Conservation (phyloP, 2,113 vertebrate species). For the Caracal caracal region DNA sequence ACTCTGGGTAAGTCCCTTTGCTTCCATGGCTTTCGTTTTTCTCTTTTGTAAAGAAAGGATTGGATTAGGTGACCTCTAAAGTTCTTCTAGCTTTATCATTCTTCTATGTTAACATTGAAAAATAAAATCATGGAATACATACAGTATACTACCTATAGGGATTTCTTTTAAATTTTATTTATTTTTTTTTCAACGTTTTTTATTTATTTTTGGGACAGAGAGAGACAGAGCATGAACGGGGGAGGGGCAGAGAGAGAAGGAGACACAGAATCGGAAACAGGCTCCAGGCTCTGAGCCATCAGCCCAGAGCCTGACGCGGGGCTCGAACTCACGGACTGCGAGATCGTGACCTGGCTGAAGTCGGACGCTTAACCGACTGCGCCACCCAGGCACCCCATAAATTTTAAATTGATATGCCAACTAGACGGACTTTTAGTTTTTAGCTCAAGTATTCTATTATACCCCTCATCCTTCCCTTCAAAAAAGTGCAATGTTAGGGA, state of each 20-base stretch:
- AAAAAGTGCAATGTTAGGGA: neutral
- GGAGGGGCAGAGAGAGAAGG: no score
- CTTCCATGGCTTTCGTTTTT: neutral
- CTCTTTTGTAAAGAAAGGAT: neutral
- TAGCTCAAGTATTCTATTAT: conserved; percentile 33
- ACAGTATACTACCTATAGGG: neutral
- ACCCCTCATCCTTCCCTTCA: conserved; percentile 44
- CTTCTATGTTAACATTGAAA: neutral
- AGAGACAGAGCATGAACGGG: no score
- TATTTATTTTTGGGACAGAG: no score
- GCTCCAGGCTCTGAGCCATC: no score
- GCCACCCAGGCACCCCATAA: no score
- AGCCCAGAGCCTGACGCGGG: no score
- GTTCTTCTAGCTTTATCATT: neutral
- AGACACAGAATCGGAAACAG: no score
- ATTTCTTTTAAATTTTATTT: conserved; percentile 5
- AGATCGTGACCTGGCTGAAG: no score
- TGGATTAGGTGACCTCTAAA: neutral
- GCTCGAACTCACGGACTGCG: no score
- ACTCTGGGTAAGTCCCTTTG: neutral
- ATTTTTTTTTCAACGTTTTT: no score
- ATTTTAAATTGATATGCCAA: neutral
- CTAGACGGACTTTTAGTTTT: conserved; percentile 11
- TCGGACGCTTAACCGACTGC: no score
- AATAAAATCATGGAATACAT: neutral